phyloP scores from a whole-genome alignment of 2,113 vertebrate genomes.

The Silurus meridionalis region DNA sequence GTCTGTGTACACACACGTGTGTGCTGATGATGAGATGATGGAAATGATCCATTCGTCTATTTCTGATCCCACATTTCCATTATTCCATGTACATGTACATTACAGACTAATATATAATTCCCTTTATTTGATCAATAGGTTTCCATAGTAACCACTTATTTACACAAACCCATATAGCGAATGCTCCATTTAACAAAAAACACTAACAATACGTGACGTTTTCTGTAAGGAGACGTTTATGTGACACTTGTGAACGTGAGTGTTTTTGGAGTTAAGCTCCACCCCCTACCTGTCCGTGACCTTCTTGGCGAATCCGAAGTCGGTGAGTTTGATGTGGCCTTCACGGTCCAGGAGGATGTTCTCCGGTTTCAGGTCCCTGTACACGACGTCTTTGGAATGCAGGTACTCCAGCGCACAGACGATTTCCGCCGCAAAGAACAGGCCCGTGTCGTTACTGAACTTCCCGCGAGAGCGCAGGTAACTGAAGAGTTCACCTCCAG shows the following conservation, averaged over 20 bases:
- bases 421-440: slow-evolving; percentile 77
- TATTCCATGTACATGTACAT: not conserved
- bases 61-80: not conserved
- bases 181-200: too few relatives aligned
- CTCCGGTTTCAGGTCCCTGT: slow-evolving; percentile 82
- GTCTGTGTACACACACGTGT: not conserved
- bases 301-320: slow-evolving; percentile 74
- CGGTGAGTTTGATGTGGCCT: slow-evolving; percentile 81
- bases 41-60: not conserved
- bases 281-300: slow-evolving; percentile 39
- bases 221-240: not conserved
- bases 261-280: not conserved
- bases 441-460: slow-evolving; percentile 71
- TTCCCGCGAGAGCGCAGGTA: slow-evolving; percentile 77
- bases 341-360: slow-evolving; percentile 80
- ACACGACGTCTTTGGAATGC: slow-evolving; percentile 77
- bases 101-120: too few relatives aligned
- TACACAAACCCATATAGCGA: not conserved
- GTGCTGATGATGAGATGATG: not conserved
- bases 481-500: slow-evolving; percentile 80
- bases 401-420: slow-evolving; percentile 79
- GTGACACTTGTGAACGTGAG: too few relatives aligned
- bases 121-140: not conserved
- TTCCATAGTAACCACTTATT: not conserved
- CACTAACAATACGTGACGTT: not conserved